Conservation (phyloP, 2,113 vertebrate genomes). For the Synodontis membranacea region DNA sequence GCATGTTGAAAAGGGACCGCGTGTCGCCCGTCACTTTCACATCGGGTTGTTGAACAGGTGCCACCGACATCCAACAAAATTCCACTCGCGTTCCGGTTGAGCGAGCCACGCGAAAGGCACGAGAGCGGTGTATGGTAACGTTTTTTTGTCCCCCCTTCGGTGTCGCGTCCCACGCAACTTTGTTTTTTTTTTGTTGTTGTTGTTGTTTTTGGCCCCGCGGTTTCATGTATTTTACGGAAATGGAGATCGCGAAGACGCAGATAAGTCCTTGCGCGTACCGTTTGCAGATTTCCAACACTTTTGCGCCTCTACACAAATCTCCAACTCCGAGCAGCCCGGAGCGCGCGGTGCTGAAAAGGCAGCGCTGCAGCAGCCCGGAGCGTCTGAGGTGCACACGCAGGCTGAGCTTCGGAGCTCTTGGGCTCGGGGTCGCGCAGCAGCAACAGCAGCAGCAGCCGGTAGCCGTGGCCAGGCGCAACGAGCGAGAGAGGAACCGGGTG, state of each 20-base stretch:
- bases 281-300: constrained; percentile 41
- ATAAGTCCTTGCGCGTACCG: constrained; percentile 37
- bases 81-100: constrained; percentile 43
- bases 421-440: constrained; percentile 44
- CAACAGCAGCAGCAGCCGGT: constrained; percentile 62
- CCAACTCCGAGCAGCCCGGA: not conserved
- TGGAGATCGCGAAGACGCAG: constrained; percentile 53
- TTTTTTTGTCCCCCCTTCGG: not conserved
- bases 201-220: not conserved
- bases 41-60: constrained; percentile 54
- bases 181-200: not conserved
- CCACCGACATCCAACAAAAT: constrained; percentile 25
- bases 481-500: constrained; percentile 84
- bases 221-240: constrained; percentile 35
- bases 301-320: not conserved
- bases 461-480: constrained; percentile 81
- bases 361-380: constrained; percentile 71
- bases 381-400: constrained; percentile 78
- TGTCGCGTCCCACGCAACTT: not conserved
- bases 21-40: constrained; percentile 52
- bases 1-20: constrained; percentile 67
- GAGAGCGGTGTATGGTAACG: constrained; percentile 42
- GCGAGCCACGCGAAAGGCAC: constrained; percentile 54
- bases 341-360: constrained; percentile 52
- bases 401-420: constrained; percentile 65